phyloP scores from a whole-genome alignment of 1,140 invertebrate species.

The Nasonia giraulti region DNA sequence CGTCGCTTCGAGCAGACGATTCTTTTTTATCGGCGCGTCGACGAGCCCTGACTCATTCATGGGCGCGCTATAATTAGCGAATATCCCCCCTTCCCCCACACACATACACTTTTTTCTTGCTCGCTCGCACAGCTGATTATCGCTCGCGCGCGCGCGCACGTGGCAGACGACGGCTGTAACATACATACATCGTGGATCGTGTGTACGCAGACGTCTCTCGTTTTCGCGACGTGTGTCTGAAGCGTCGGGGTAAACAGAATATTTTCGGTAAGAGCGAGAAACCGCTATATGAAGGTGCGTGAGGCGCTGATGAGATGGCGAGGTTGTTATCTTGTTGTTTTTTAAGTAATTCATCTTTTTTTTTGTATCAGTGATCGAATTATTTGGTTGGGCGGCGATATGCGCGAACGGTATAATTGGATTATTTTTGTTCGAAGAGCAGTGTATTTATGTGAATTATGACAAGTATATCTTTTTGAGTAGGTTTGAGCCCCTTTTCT shows the following conservation, averaged over 20 bases:
- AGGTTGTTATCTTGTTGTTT: neutral
- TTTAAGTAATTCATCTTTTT: too few species aligned
- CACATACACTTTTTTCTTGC: neutral
- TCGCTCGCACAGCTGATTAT: slow-evolving; percentile 31
- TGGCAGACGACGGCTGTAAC: neutral
- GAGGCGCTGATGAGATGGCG: neutral
- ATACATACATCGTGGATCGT: neutral
- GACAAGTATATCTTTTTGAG: too few species aligned
- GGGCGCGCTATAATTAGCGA: slow-evolving; percentile 33
- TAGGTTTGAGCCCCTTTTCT: too few species aligned
- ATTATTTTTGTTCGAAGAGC: too few species aligned
- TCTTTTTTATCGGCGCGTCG: slow-evolving; percentile 32
- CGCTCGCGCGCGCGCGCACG: neutral
- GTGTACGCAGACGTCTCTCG: too few species aligned
- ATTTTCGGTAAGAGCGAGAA: too few species aligned
- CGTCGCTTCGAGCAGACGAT: slow-evolving; percentile 6
- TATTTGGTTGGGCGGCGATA: too few species aligned
- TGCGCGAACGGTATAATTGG: too few species aligned
- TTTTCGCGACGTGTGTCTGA: too few species aligned
- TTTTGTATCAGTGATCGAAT: too few species aligned
- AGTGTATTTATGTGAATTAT: too few species aligned
- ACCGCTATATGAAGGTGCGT: neutral
- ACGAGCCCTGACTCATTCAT: slow-evolving; percentile 22
- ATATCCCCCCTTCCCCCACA: neutral
- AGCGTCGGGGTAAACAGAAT: too few species aligned